phyloP scores from a whole-genome alignment of 2,113 vertebrate genomes.

The Cephalopterus ornatus region DNA sequence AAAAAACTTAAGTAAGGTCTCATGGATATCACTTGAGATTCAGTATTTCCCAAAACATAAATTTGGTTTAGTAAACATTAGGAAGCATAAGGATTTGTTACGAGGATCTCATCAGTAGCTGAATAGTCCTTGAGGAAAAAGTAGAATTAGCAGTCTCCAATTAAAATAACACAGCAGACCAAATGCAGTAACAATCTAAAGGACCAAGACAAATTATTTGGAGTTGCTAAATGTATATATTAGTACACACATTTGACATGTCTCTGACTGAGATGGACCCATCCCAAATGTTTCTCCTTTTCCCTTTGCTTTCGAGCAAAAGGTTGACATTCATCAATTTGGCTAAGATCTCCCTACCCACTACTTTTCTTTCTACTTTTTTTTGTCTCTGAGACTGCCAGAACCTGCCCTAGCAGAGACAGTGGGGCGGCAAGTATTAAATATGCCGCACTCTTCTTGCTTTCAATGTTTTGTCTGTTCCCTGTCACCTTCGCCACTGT shows the following conservation, averaged over 20 bases:
- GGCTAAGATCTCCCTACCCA: neutral
- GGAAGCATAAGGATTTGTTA: neutral
- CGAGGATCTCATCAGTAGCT: neutral
- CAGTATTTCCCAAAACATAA: neutral
- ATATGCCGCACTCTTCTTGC: accelerated
- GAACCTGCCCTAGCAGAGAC: neutral
- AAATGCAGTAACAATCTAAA: neutral
- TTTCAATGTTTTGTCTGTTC: neutral
- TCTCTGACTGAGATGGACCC: neutral
- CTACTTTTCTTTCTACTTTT: neutral
- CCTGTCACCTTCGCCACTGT: neutral
- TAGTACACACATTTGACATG: neutral
- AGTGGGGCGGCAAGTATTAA: neutral
- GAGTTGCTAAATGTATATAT: neutral
- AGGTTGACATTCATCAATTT: neutral
- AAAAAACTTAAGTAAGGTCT: neutral
- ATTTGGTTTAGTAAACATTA: neutral
- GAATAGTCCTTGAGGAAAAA: neutral
- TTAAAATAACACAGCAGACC: neutral
- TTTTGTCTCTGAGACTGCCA: neutral
- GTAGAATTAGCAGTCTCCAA: neutral
- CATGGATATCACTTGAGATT: neutral
- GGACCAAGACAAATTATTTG: neutral
- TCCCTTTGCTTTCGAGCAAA: neutral
- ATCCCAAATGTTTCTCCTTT: neutral